Evolutionary conservation across 2,888 invertebrate genomes (phyloP).

Genomic region (Eilema griseolum): DNA sequence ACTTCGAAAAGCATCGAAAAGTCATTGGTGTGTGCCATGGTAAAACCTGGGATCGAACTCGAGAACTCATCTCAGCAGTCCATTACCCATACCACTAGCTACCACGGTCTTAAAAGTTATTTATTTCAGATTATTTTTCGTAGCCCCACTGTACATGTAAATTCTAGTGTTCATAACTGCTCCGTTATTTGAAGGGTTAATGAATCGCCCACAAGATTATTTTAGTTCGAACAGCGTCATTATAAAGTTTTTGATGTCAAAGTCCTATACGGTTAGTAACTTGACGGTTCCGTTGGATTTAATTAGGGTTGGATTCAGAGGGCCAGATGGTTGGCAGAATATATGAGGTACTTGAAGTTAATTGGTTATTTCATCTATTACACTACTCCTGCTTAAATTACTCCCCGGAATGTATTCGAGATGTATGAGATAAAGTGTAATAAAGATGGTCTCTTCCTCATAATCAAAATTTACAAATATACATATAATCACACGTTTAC

Average conservation of each 20-base stretch:
- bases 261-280: conserved; percentile 39
- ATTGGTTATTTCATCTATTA: conserved; percentile 12
- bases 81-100: no score
- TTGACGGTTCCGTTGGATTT: conserved; percentile 36
- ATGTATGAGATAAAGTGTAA: not conserved
- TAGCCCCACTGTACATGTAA: not conserved
- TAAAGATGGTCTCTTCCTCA: not conserved
- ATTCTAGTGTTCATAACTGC: conserved; percentile 4
- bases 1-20: no score
- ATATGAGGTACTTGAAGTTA: conserved; percentile 15
- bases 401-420: not conserved
- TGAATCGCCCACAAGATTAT: conserved; percentile 42
- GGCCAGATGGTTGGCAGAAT: conserved; percentile 14
- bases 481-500: no score
- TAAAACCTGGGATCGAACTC: no score
- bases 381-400: not conserved
- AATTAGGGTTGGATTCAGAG: conserved; percentile 32
- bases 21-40: no score
- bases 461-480: not conserved
- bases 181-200: conserved; percentile 42
- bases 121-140: no score
- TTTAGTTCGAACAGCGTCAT: conserved; percentile 46
- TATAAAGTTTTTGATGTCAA: conserved; percentile 48
- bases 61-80: no score
- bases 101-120: no score